phyloP scores from a whole-genome alignment of 2,888 invertebrate genomes.

The Schizotus pectinicornis region DNA sequence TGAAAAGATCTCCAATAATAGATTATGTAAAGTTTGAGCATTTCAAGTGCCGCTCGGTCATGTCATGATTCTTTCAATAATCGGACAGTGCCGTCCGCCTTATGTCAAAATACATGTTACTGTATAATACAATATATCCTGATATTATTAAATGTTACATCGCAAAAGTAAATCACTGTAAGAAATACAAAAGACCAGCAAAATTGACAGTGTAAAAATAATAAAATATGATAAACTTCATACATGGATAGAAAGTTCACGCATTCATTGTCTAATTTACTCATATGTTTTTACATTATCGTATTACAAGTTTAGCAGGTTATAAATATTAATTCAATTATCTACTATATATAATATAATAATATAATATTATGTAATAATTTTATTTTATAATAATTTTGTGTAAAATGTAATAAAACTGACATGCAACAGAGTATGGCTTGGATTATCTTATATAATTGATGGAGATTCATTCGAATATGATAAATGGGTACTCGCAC shows the following conservation, averaged over 20 bases:
- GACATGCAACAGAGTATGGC: conserved; percentile 59
- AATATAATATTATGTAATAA: conserved; percentile 56
- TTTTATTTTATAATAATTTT: conserved; percentile 54
- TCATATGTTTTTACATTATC: conserved; percentile 58
- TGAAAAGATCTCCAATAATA: conserved; percentile 46
- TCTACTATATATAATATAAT: conserved; percentile 54
- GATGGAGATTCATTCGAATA: conserved; percentile 41
- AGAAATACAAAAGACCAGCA: conserved; percentile 53
- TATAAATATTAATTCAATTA: conserved; percentile 58
- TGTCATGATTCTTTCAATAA: conserved; percentile 39
- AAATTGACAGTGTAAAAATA: conserved; percentile 56
- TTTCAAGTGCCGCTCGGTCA: conserved; percentile 46
- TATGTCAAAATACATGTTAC: conserved; percentile 44
- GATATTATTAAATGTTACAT: conserved; percentile 49
- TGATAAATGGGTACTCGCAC: conserved; percentile 49
- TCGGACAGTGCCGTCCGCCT: conserved; percentile 25
- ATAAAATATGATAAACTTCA: conserved; percentile 49
- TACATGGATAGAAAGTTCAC: conserved; percentile 53
- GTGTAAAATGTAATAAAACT: conserved; percentile 59
- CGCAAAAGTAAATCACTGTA: conserved; percentile 43
- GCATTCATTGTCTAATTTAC: conserved; percentile 57
- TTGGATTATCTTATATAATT: conserved; percentile 49
- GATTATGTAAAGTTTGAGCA: conserved; percentile 54
- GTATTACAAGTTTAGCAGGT: conserved; percentile 58
- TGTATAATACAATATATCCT: conserved; percentile 50